These are phyloP conservation scores for Sarcophaga variegata DNA, from an alignment of 2,888 invertebrate species.

Conservation along the genomic window DNA sequence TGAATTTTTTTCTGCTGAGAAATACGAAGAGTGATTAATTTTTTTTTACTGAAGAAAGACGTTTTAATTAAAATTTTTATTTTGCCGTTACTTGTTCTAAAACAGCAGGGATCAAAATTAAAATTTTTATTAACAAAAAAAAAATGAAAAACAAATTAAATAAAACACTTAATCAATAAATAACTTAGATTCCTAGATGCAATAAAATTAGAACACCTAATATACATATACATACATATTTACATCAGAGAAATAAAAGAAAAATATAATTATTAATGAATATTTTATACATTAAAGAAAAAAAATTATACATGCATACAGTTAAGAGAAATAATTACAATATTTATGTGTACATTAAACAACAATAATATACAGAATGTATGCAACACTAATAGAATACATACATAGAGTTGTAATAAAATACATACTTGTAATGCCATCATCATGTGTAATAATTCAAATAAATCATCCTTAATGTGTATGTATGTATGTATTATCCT, in stretches of 20 bases:
- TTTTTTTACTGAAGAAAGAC: too few relatives aligned
- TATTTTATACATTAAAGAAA: constrained; percentile 33
- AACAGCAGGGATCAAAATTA: constrained; percentile 52
- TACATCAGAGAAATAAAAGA: constrained; percentile 45
- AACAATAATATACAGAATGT: too few relatives aligned
- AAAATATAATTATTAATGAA: constrained; percentile 27
- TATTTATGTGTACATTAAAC: background rate
- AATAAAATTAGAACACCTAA: constrained; percentile 46
- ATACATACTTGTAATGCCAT: constrained; percentile 7
- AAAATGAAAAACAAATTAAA: constrained; percentile 8
- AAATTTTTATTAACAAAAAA: constrained; percentile 24
- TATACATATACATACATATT: constrained; percentile 23
- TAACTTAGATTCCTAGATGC: constrained; percentile 58
- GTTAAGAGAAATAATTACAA: constrained; percentile 7
- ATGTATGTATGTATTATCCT: constrained; percentile 13
- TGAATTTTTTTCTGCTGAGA: too few relatives aligned
- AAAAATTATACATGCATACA: constrained; percentile 20
- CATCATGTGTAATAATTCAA: constrained; percentile 8
- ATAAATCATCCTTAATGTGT: background rate
- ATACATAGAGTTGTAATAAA: constrained; percentile 22
- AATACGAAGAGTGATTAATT: too few relatives aligned
- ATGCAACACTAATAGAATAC: background rate
- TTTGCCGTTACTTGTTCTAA: constrained; percentile 31
- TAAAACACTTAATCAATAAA: constrained; percentile 39
- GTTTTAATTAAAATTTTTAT: too few relatives aligned